Conservation (phyloP, 2,797 vertebrate genomes). For the Garrulus glandarius region DNA sequence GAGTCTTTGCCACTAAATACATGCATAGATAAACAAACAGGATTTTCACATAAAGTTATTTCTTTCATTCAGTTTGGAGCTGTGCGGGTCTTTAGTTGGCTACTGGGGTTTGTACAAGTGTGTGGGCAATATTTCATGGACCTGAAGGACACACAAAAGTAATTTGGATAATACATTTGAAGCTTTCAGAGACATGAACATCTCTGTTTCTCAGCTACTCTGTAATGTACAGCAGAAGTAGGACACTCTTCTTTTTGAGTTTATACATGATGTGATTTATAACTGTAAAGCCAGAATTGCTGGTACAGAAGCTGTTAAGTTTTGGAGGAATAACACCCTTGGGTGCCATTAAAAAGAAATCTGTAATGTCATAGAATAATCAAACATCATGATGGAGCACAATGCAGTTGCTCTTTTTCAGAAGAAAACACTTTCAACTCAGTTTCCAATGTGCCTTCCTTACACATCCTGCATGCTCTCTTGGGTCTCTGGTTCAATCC, state of each 20-base stretch:
- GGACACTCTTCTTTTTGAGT: background rate
- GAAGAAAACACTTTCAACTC: background rate
- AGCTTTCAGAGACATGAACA: background rate
- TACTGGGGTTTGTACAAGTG: background rate
- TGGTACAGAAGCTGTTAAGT: background rate
- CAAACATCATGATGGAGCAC: background rate
- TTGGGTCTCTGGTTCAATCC: background rate
- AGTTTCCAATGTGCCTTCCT: background rate
- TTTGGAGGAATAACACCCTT: background rate
- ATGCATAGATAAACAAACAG: accelerated
- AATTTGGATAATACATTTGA: background rate
- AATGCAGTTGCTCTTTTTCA: background rate
- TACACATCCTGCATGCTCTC: background rate
- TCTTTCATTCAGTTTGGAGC: background rate
- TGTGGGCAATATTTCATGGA: background rate
- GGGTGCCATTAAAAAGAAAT: background rate
- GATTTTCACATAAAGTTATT: background rate
- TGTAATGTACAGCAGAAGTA: background rate
- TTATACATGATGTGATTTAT: background rate
- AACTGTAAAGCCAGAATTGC: background rate
- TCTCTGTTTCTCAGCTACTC: background rate
- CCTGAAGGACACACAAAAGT: background rate
- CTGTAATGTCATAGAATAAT: background rate
- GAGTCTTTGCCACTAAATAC: background rate
- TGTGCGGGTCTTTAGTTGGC: background rate